Evolutionary conservation across 1,140 invertebrate species (phyloP).

Genomic region (Bombyx mori): ASM3026992v2 NC_085113.1:9048001-9048500

Average conservation of each 20-base stretch:
- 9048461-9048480: slow-evolving; percentile 37
- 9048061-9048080: slow-evolving; percentile 59
- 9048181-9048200: slow-evolving; percentile 65
- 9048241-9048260: slow-evolving; percentile 58
- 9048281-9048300: slow-evolving; percentile 45
- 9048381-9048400: slow-evolving; percentile 24
- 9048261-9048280: slow-evolving; percentile 54
- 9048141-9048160: slow-evolving; percentile 52
- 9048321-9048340: slow-evolving; percentile 46
- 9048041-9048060: slow-evolving; percentile 43
- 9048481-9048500: slow-evolving; percentile 47
- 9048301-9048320: slow-evolving; percentile 43
- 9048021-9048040: slow-evolving; percentile 57
- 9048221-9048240: slow-evolving; percentile 58
- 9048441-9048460: slow-evolving; percentile 38
- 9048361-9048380: slow-evolving; percentile 61
- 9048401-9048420: slow-evolving; percentile 20
- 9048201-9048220: slow-evolving; percentile 64
- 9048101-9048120: slow-evolving; percentile 50
- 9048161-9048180: slow-evolving; percentile 61
- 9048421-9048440: slow-evolving; percentile 37
- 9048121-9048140: slow-evolving; percentile 45
- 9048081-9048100: slow-evolving; percentile 58
- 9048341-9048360: slow-evolving; percentile 64
- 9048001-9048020: slow-evolving; percentile 58